Evolutionary conservation across 2,888 invertebrate species (phyloP), one percentile per base, ranked within the genome.

Genomic region (Mesopsocus fuscifrons): DNA sequence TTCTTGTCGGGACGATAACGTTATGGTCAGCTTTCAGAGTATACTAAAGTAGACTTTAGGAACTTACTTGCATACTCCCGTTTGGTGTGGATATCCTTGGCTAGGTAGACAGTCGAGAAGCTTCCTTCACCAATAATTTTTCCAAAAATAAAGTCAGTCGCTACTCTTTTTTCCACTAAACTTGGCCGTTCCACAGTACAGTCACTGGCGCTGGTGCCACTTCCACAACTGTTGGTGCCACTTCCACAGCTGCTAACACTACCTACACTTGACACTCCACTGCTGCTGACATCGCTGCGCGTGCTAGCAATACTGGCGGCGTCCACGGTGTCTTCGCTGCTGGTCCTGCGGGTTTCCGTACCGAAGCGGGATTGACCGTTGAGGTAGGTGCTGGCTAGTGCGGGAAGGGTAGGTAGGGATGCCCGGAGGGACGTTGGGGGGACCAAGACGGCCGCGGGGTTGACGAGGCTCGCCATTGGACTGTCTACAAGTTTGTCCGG

Each of bases 91-190:
- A 89, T 79, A 62, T 95, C 92, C 61, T 84, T 87, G 42, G 89
- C 91, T 51, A 91, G 70, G 62, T 87, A 94, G 42, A 95, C 97
- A 47, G 84, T 87, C 54, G 94, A 94, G 62, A 87, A 98, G 59
- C 94, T 92, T 49, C 97, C 97, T 63, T 97, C 95, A 49, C 97
- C 97, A 54, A 98, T 81, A 48, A 84, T 73, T 67, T 87, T 88
- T 45, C 91, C 88, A 66, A 98, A 98, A 55, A 85, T 80, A 61
- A 84, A 97, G 65, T 97, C 94, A 57, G 79, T 77, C 44, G 88
- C 75, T 16, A 75, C 74, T 54, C 77, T 69, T 58, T 82, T 85
- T 51, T 33, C 33, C 16, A 33, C 17, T 6, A 9, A 15, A 9
- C 17, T 33, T 33, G 30, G 30, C 30, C 9, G 30, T 30, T 30